These are phyloP conservation scores for Brachionus plicatilis DNA, from an alignment of 1,140 invertebrate species.

Conservation along the genomic window DNA sequence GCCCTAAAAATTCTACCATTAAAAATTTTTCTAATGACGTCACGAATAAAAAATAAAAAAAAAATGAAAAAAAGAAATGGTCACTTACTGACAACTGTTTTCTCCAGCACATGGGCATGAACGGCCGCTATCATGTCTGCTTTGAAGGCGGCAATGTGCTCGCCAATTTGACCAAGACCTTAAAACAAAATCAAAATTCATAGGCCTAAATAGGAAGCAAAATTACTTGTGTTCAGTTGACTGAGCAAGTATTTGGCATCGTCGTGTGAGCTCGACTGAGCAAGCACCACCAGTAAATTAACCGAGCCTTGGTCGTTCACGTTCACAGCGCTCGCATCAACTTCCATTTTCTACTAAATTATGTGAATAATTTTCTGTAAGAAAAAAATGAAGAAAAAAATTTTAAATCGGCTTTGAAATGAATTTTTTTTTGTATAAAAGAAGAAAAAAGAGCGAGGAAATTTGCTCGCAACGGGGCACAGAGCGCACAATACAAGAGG, in stretches of 20 bases:
- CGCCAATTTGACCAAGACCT: slow-evolving; percentile 13
- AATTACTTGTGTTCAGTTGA: not conserved
- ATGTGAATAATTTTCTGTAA: not conserved
- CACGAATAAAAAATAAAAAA: too few relatives aligned
- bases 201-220: not conserved
- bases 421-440: not conserved
- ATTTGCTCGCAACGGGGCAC: not conserved
- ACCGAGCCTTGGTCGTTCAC: not conserved
- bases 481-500: not conserved
- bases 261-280: not conserved
- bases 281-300: not conserved
- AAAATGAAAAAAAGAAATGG: not conserved
- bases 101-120: not conserved
- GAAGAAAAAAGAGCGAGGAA: not conserved
- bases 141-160: not conserved
- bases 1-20: too few relatives aligned
- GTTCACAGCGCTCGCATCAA: not conserved
- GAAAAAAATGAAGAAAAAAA: not conserved
- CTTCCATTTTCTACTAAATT: slow-evolving; percentile 20
- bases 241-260: slow-evolving; percentile 6
- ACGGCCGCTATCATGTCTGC: not conserved
- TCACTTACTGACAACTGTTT: not conserved
- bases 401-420: not conserved
- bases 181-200: not conserved
- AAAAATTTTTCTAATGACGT: too few relatives aligned